A percentile compares a stretch with the other conserved stretches of the same genome.
phyloP scores from a whole-genome alignment of 2,797 vertebrate genomes.

The Crocidura indochinensis region DNA sequence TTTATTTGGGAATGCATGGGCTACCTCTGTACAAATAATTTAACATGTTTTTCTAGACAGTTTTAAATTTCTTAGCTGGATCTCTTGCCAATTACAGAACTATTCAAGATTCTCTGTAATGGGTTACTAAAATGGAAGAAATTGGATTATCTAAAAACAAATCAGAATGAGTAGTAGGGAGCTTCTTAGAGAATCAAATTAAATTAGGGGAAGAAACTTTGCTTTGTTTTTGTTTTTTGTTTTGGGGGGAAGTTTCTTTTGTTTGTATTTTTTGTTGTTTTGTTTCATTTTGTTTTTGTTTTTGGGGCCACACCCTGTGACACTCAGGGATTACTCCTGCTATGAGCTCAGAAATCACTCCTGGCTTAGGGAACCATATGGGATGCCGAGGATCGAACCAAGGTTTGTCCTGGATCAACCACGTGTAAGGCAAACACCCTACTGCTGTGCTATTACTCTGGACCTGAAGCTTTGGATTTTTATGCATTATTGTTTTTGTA shows the following conservation, averaged over 20 bases:
- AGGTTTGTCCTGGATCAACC: no score
- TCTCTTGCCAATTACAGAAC: neutral
- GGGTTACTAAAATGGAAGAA: neutral
- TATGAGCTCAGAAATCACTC: no score
- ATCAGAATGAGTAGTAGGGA: neutral
- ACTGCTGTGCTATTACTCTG: no score
- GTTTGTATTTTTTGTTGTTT: no score
- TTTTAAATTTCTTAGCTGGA: neutral
- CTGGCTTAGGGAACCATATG: no score
- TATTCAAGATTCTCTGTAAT: neutral
- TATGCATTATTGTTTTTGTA: neutral
- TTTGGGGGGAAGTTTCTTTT: no score
- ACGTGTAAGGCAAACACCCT: no score
- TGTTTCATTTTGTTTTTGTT: no score
- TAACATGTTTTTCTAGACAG: slow-evolving; percentile 7
- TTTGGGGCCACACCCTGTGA: no score
- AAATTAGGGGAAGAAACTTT: neutral
- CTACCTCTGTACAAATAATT: neutral
- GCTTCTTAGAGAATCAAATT: neutral
- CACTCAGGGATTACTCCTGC: no score
- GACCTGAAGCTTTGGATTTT: neutral
- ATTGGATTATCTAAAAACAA: neutral
- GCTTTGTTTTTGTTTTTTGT: no score
- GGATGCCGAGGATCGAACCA: no score
- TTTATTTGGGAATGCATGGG: slow-evolving; percentile 7